Base-by-base conservation (phyloP, 2,888 invertebrate genomes). In the Athalia circularis region DNA sequence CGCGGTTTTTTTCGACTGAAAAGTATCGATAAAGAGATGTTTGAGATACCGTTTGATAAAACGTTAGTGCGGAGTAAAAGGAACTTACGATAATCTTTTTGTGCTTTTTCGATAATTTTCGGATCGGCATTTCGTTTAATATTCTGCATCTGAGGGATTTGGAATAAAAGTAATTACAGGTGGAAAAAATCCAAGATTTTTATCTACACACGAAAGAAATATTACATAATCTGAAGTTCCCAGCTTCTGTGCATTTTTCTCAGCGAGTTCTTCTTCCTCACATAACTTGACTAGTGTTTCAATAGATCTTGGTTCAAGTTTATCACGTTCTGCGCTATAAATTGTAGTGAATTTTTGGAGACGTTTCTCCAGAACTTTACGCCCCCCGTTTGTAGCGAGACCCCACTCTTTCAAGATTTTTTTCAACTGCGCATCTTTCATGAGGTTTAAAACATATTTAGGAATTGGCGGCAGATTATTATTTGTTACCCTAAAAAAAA, bases 301-400 rank as follows among this genome's bases (percentile, higher is more conserved):
- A n/a, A 90, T 79, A 13, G 91, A 80, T 81, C 91, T 85, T 0
- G 92, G 92, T 72, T 88, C 85, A 5, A 86, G 77, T 78, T 90
- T 90, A 83, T 92, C 92, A 85, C 92, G 92, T 81, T 92, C 92
- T 5, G 91, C 87, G 81, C 91, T 92, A 82, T 91, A 91, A 15
- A 91, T 81, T 11, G 88, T 83, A 4, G 86, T 87, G 67, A 89
- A 91, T 81, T 88, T 89, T 79, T 90, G 88, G 77, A 90, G 86
- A 54, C 91, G 85, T 15, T 81, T 80, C 76, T 90, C 89, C 61
- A 92, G 80, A 3, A 86, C 80, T 82, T 87, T 90, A 62, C 91
- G 86, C 81, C 92, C 91, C 7, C 92, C 92, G 47, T 90, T 86
- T 0, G 87, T 82, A 29, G 89, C 88, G n/a, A 92, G 85, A 5